Evolutionary conservation across 2,797 vertebrate species (phyloP).

Genomic region (Sebastes taczanowskii): DNA sequence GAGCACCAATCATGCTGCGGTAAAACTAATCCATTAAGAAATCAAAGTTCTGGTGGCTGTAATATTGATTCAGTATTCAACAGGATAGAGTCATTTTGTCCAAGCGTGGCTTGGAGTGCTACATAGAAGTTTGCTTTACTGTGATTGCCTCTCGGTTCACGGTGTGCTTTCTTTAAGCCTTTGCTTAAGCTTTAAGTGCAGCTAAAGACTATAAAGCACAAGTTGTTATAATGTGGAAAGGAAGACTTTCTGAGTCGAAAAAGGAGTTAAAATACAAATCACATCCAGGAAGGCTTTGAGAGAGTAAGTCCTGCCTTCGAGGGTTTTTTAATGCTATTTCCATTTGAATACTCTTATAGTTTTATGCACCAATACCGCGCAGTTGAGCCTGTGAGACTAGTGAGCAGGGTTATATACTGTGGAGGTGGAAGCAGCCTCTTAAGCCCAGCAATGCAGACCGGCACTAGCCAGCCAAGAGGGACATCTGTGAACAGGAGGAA

Average conservation of each 20-base stretch:
- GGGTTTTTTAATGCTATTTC: background rate
- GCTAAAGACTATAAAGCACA: background rate
- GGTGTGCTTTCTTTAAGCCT: background rate
- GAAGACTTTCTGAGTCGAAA: background rate
- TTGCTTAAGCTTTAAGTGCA: background rate
- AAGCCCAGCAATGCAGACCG: background rate
- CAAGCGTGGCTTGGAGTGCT: background rate
- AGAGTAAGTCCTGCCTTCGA: background rate
- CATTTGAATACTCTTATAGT: conserved; percentile 9
- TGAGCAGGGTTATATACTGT: background rate
- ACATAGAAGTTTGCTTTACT: background rate
- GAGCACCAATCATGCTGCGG: background rate
- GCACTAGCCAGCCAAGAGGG: conserved; percentile 12
- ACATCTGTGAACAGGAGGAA: conserved; percentile 10
- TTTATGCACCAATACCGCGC: conserved; percentile 12
- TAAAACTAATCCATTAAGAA: conserved; percentile 14
- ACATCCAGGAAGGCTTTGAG: background rate
- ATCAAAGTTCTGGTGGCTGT: background rate
- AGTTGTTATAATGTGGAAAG: background rate
- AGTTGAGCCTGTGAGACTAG: background rate
- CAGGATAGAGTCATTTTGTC: background rate
- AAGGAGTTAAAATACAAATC: conserved; percentile 5
- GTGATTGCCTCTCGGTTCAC: background rate
- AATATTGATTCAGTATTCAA: conserved; percentile 6
- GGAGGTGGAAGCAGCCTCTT: background rate